Conservation (phyloP, 2,797 vertebrate genomes). For the Dicrostonyx torquatus region DNA sequence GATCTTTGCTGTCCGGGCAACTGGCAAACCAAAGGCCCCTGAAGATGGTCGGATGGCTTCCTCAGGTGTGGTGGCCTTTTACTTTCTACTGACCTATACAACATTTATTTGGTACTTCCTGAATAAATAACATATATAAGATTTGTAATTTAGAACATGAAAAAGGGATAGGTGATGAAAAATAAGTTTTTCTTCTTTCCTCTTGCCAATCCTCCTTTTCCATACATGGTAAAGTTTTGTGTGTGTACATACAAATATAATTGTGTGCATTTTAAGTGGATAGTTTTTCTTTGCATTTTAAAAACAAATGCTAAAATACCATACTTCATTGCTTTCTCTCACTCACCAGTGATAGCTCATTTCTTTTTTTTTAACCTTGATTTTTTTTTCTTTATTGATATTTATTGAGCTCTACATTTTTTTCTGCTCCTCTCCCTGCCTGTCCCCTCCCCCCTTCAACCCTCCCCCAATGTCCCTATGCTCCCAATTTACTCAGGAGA, state of each 20-base stretch:
- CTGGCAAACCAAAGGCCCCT: slow-evolving; percentile 92
- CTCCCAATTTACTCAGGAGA: too few relatives aligned
- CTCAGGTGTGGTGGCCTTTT: slow-evolving; percentile 86
- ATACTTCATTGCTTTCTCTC: not conserved
- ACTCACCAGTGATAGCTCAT: not conserved
- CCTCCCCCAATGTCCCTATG: too few relatives aligned
- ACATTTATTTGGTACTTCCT: not conserved
- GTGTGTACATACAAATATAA: not conserved
- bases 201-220: not conserved
- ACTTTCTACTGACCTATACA: not conserved
- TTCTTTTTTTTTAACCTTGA: not conserved
- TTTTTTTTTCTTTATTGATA: too few relatives aligned
- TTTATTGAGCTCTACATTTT: too few relatives aligned
- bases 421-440: too few relatives aligned
- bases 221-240: not conserved
- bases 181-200: not conserved
- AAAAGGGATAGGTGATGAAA: slow-evolving; percentile 40
- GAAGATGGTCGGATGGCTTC: slow-evolving; percentile 88
- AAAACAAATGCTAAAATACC: not conserved
- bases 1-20: slow-evolving; percentile 97
- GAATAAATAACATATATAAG: not conserved
- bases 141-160: slow-evolving; percentile 41
- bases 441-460: too few relatives aligned
- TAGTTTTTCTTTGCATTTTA: not conserved
- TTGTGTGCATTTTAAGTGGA: not conserved